Percentiles rank a stretch among this genome's conserved stretches.
phyloP scores from a whole-genome alignment of 2,113 vertebrate species.

The Thalassoma bifasciatum region DNA sequence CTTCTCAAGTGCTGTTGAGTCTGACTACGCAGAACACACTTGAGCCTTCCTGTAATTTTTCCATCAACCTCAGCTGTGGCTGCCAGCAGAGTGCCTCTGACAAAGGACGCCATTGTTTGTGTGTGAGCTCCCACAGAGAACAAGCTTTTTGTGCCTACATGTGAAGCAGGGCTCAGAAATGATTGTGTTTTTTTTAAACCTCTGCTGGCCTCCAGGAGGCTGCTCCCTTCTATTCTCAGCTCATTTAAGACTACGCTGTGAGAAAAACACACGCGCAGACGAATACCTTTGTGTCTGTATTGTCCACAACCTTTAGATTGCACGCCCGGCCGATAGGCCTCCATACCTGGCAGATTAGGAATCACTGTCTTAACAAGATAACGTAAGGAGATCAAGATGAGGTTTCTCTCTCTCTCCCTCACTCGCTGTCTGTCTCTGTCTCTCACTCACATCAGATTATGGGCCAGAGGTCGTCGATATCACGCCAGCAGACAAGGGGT shows the following conservation, averaged over 20 bases:
- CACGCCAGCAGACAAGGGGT: background rate
- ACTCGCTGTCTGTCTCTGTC: background rate
- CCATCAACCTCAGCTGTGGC: slow-evolving; percentile 6
- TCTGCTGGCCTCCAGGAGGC: slow-evolving; percentile 7
- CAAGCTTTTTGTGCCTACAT: slow-evolving; percentile 9
- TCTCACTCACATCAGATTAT: slow-evolving; percentile 7
- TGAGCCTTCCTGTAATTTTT: slow-evolving; percentile 25
- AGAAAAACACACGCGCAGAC: background rate
- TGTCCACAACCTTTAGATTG: background rate
- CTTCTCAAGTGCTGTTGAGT: background rate
- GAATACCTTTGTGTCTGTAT: no score
- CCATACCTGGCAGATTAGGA: slow-evolving; percentile 39
- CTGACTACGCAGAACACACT: background rate
- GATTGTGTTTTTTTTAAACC: slow-evolving; percentile 56
- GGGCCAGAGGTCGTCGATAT: background rate
- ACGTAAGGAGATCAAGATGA: slow-evolving; percentile 48
- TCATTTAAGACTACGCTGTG: slow-evolving; percentile 37
- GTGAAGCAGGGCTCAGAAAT: slow-evolving; percentile 26
- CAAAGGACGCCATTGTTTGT: slow-evolving; percentile 53
- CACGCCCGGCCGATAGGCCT: slow-evolving; percentile 8
- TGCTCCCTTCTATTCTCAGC: slow-evolving; percentile 20
- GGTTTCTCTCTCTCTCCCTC: slow-evolving; percentile 12
- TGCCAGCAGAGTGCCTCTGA: slow-evolving; percentile 24
- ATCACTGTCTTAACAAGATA: slow-evolving; percentile 59
- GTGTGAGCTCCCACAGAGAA: slow-evolving; percentile 27